Evolutionary conservation across 23 tunicate genomes (phyloP), one percentile per base, ranked within the genome.

Genomic region (Corella eumyota): DNA sequence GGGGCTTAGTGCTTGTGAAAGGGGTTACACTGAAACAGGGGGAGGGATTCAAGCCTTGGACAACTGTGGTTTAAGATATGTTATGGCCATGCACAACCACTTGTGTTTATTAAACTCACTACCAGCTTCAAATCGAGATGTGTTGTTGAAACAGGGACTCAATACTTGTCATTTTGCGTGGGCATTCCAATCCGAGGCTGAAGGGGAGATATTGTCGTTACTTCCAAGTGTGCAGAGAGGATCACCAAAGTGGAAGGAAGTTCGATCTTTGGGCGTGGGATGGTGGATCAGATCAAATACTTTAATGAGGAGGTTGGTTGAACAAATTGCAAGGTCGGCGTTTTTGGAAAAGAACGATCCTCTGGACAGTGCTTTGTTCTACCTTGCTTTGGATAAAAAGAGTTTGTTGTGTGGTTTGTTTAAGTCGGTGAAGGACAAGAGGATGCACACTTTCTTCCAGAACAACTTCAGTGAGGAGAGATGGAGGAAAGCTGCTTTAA

Each of bases 111-210:
- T 78, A 9, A 71, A 67, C 37, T 70, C 85, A 21, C 70, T 76
- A 1, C 95, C 95, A 5, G 72, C 78, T 5, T 33, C 73, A 19
- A 80, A 84, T 36, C 47, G 76, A 64, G 55, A 68, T 13, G 58
- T 44, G 0, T 49, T 84, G 47, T 46, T 88, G 26, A 78, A 66
- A 27, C 76, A 68, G 45, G 88, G 96, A 6, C 65, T 88, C 6
- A 54, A 73, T 29, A 36, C 96, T 9, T 73, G 81, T 65, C 96
- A 88, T 36, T 78, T 88, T 62, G 95, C 87, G 0, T 93, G 99
- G 99, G 99, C 99, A 2, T 93, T 84, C 55, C 99, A 93, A 53
- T 93, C 99, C 26, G 99, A 93, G 54, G 72, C 95, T 36, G 90
- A 84, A 46, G 83, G 74, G 46, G 95, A 80, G 64, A 84, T 93